phyloP scores from a whole-genome alignment of 2,113 vertebrate species.

The Setophaga kirtlandii region DNA sequence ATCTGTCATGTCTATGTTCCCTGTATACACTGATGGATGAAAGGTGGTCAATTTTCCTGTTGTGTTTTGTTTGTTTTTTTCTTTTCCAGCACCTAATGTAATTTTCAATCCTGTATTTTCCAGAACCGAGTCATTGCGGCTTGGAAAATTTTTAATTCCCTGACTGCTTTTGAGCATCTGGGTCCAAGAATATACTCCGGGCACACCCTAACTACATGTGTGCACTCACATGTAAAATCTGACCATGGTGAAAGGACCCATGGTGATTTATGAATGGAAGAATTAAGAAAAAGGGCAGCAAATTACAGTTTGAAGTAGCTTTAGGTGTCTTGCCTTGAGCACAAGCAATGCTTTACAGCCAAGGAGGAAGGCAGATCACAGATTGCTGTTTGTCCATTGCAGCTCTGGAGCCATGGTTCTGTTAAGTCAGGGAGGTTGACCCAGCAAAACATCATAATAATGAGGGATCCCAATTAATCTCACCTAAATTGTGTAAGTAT shows the following conservation, averaged over 20 bases:
- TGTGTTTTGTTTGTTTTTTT: not conserved
- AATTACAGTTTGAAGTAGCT: not conserved
- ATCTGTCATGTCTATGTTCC: fast-evolving
- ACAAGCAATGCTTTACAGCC: not conserved
- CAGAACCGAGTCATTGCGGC: not conserved
- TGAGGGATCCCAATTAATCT: not conserved
- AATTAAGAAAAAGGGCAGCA: not conserved
- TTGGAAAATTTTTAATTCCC: not conserved
- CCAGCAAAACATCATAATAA: not conserved
- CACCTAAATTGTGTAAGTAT: not conserved
- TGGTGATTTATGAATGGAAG: not conserved
- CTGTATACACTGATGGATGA: not conserved
- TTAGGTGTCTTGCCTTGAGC: not conserved
- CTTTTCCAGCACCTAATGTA: not conserved
- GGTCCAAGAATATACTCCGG: not conserved
- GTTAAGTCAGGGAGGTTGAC: not conserved
- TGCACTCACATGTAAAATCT: not conserved
- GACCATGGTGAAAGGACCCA: not conserved
- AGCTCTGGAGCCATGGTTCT: not conserved
- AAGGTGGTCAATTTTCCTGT: not conserved
- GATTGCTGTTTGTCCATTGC: not conserved
- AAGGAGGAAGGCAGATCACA: not conserved
- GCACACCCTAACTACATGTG: not conserved
- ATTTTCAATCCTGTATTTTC: not conserved
- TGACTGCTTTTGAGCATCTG: not conserved